Conservation (phyloP, 2,888 invertebrate genomes). For the Prosapia bicincta region DNA sequence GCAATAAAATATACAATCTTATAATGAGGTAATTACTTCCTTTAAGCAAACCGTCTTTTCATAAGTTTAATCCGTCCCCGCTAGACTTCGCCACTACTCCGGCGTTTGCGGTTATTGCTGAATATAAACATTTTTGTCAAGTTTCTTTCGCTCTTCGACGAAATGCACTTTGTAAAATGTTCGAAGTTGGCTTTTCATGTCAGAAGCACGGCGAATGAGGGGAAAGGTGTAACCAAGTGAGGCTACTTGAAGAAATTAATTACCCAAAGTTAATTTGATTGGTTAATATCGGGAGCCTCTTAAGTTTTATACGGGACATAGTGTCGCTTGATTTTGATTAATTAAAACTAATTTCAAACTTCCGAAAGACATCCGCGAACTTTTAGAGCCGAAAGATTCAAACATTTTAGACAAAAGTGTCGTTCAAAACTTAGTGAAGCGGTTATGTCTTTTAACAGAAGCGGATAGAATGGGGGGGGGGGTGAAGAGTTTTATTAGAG, state of each 20-base stretch:
- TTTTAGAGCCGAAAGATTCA: too few species aligned
- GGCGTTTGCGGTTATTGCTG: background rate
- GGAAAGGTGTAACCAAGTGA: background rate
- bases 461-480: too few species aligned
- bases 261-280: background rate
- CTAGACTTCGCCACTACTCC: background rate
- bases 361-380: too few species aligned
- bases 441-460: too few species aligned
- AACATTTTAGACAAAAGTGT: too few species aligned
- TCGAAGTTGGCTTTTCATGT: background rate
- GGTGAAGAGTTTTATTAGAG: too few species aligned
- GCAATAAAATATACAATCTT: background rate
- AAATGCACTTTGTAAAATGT: background rate
- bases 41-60: background rate
- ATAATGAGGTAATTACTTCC: background rate
- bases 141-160: background rate
- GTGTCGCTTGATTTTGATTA: background rate
- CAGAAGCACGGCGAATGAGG: background rate
- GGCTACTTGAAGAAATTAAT: constrained; percentile 10
- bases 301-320: background rate
- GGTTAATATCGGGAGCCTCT: background rate
- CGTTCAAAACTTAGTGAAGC: too few species aligned
- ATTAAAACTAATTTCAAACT: background rate
- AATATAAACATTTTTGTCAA: background rate
- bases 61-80: background rate